Evolutionary conservation across 2,888 invertebrate species (phyloP).

Genomic region (Bimastos eiseni): DNA sequence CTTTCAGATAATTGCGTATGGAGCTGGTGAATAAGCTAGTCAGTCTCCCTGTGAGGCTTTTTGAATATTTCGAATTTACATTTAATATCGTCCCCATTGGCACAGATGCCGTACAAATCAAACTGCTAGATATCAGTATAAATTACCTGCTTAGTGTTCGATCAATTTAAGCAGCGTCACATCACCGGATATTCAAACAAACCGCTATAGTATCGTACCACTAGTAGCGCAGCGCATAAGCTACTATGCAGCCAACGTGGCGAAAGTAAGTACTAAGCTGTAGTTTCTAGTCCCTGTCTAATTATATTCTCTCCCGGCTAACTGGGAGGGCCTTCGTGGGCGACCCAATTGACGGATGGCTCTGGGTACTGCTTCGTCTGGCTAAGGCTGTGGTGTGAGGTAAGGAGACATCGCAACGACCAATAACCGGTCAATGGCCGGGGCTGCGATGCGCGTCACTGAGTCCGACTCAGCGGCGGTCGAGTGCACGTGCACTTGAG

Average conservation of each 20-base stretch:
- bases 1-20: too few species aligned
- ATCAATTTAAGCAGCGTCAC: neutral
- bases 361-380: neutral
- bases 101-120: too few species aligned
- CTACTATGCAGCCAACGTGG: neutral
- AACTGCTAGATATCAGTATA: too few species aligned
- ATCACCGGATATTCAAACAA: neutral
- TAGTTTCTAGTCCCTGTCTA: neutral
- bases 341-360: neutral
- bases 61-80: too few species aligned
- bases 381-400: neutral
- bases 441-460: neutral
- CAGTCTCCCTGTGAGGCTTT: too few species aligned
- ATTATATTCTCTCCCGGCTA: neutral
- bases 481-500: slow-evolving; percentile 13
- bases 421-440: neutral
- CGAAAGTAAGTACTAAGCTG: neutral
- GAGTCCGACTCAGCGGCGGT: neutral
- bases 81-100: too few species aligned
- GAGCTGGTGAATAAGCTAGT: too few species aligned
- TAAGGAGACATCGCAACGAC: neutral
- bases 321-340: slow-evolving; percentile 19
- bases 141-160: neutral
- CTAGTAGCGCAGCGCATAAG: neutral
- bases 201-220: neutral